Base-by-base conservation (phyloP, 2,113 vertebrate species). In the Onychostruthus taczanowskii region DNA sequence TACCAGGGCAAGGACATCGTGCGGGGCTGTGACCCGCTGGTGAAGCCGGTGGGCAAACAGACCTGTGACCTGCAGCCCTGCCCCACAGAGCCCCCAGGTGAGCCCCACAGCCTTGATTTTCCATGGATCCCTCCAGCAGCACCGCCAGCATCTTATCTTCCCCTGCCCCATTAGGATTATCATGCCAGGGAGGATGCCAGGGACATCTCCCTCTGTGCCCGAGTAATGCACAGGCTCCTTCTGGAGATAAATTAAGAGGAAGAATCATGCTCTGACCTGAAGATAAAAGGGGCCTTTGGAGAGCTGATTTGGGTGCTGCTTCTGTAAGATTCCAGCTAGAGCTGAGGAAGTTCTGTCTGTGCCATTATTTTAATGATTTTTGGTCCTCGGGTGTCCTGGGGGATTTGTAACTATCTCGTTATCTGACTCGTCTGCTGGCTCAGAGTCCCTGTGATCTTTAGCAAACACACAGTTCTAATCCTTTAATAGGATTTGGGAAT, bases 71-170 rank as follows among this genome's bases (percentile, higher is more conserved):
- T 99, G 43, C 99, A 99, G 95, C 97, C 99, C 55, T 99, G 99
- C 86, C 99, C 99, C 88, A 99, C 99, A 0, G 99, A 99, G 93
- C 99, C 99, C 6, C 99, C 99, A 98, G 99, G 99, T 99, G 92
- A 96, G 95, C 69, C 73, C 33, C 28, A 33, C 1, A 0, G 49
- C 47, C 5, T 23, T 11, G 11, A 4, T 73, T 74, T 50, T 8
- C 37, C 50, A 10, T 10, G 0, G 2, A 23, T 26, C 5, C 21
- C 27, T 20, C 13, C 21, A 19, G 23, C 33, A 86, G 52, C 79
- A 50, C 28, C 0, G 0, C 14, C 27, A 69, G 61, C 19, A 27
- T 10, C 64, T 61, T 15, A 2, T 14, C 56, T 86, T 18, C n/a
- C 47, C 16, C 28, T 8, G 4, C 5, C 28, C 22, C 15, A 1